Percentiles rank a stretch among this genome's conserved stretches.
Evolutionary conservation across 2,113 vertebrate species (phyloP).

Genomic region (Aplodontia rufa): DNA sequence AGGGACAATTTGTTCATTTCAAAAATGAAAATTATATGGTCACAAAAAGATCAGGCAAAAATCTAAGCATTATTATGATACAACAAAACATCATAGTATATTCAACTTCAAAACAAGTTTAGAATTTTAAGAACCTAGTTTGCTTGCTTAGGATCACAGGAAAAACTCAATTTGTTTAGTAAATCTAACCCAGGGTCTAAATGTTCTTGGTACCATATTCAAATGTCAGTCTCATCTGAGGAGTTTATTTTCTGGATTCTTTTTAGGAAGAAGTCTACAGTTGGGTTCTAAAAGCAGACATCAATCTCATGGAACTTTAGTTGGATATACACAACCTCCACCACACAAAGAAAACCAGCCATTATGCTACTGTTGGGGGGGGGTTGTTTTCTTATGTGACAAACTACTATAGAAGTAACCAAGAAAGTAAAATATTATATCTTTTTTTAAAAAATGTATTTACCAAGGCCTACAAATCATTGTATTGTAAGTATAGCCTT

Average conservation of each 20-base stretch:
- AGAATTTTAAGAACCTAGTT: constrained; percentile 31
- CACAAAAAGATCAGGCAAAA: not conserved
- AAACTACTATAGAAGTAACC: constrained; percentile 4
- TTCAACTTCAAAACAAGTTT: constrained; percentile 25
- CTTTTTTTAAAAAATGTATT: not conserved
- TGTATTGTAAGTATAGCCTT: constrained; percentile 32
- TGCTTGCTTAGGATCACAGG: not conserved
- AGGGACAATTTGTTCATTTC: constrained; percentile 15
- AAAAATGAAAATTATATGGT: constrained; percentile 40
- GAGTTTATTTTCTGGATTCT: not conserved
- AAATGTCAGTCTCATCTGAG: not conserved
- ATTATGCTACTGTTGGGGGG: not conserved
- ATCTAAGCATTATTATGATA: not conserved
- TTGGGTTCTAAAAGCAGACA: not conserved
- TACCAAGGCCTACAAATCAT: constrained; percentile 30
- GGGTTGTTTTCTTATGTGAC: constrained; percentile 26
- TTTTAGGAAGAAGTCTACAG: not conserved
- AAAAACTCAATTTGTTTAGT: not conserved
- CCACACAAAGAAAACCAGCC: not conserved
- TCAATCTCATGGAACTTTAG: not conserved
- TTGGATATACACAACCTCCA: not conserved
- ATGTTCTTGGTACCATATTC: not conserved
- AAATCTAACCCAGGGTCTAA: not conserved
- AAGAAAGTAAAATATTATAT: constrained; percentile 50
- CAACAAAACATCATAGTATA: not conserved